Conservation (phyloP, 2,888 invertebrate species). For the Gastrophysa polygoni region DNA sequence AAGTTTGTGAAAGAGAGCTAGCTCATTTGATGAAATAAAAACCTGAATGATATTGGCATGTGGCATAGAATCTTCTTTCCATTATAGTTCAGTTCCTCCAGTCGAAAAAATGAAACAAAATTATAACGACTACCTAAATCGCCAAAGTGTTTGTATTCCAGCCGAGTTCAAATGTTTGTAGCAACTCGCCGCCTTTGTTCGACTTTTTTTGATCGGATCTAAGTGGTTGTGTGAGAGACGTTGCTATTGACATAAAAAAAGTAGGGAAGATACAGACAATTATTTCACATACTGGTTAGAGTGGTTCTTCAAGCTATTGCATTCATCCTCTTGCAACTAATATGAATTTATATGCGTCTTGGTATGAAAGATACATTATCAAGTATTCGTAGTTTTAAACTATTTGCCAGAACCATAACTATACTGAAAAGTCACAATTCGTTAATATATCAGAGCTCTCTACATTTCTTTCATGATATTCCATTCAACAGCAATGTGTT, state of each 20-base stretch:
- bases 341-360: too few relatives aligned
- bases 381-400: too few relatives aligned
- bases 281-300: neutral
- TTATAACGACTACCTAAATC: conserved; percentile 3
- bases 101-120: neutral
- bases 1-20: neutral
- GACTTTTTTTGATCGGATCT: neutral
- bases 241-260: neutral
- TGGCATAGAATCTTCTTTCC: neutral
- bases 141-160: conserved; percentile 14
- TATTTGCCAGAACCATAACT: too few relatives aligned
- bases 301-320: neutral
- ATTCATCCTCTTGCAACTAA: too few relatives aligned
- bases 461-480: too few relatives aligned
- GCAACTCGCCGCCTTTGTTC: conserved; percentile 10
- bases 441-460: too few relatives aligned
- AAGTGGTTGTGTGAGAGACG: conserved; percentile 1
- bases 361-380: too few relatives aligned
- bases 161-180: conserved; percentile 5
- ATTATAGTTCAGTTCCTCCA: neutral
- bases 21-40: neutral
- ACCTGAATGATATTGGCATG: neutral
- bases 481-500: too few relatives aligned
- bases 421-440: too few relatives aligned
- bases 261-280: neutral